A percentile compares a stretch with the other conserved stretches of the same genome.
Conservation (phyloP, 1,140 invertebrate genomes). For the Macrotrachela quadricornifera region DNA sequence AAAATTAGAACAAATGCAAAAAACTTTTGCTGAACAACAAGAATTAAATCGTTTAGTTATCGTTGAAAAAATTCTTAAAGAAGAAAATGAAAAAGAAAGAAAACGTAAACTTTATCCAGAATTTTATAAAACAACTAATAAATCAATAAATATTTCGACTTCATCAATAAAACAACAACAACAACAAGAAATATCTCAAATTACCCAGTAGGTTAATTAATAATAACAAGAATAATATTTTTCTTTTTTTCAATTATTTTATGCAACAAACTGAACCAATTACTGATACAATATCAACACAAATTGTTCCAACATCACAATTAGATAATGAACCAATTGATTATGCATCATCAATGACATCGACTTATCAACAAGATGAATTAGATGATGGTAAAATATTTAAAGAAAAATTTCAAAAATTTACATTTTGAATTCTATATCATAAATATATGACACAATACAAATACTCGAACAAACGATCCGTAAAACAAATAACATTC, state of each 20-base stretch:
- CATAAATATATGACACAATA: too few relatives aligned
- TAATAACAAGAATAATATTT: too few relatives aligned
- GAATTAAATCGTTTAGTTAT: conserved; percentile 18
- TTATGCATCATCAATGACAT: neutral
- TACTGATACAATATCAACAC: conserved; percentile 9
- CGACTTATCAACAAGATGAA: neutral
- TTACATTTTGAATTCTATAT: too few relatives aligned
- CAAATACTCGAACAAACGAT: too few relatives aligned
- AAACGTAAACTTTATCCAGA: conserved; percentile 20
- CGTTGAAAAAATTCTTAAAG: conserved; percentile 19
- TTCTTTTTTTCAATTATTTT: too few relatives aligned
- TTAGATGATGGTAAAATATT: neutral
- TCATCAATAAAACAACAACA: too few relatives aligned
- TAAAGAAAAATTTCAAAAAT: too few relatives aligned
- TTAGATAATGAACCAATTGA: neutral
- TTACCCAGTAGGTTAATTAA: too few relatives aligned
- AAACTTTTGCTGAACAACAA: conserved; percentile 11
- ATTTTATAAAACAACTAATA: conserved; percentile 18
- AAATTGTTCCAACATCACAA: neutral
- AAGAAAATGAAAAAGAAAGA: conserved; percentile 20
- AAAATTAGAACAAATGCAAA: neutral
- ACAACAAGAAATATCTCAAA: too few relatives aligned
- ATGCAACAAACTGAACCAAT: too few relatives aligned
- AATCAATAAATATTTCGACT: too few relatives aligned
- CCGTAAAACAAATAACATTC: too few relatives aligned